Percentiles rank a stretch among this genome's conserved stretches.
Evolutionary conservation across 2,797 vertebrate genomes (phyloP).

Genomic region (Sebastiscus albofasciatus): DNA sequence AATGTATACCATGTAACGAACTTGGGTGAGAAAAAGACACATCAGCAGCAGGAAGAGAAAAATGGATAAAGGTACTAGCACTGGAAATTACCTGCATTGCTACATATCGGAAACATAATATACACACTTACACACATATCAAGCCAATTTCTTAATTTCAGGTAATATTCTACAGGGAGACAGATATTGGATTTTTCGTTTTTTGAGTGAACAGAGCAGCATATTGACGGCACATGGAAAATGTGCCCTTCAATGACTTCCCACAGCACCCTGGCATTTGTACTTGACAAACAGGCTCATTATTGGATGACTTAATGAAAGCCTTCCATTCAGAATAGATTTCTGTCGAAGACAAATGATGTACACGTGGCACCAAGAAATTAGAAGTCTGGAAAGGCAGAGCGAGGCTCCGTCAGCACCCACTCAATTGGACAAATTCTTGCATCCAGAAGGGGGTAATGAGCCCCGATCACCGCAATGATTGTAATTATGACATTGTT

Average conservation of each 20-base stretch:
- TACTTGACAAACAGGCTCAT: conserved; percentile 78
- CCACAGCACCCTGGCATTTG: conserved; percentile 67
- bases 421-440: conserved; percentile 62
- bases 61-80: not conserved
- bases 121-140: not conserved
- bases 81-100: not conserved
- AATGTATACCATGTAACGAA: conserved; percentile 41
- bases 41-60: not conserved
- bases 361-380: conserved; percentile 62
- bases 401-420: conserved; percentile 49
- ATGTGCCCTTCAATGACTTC: conserved; percentile 67
- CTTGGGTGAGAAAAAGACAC: not conserved
- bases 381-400: conserved; percentile 64
- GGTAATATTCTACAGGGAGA: conserved; percentile 19
- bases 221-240: conserved; percentile 58
- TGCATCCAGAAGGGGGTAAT: conserved; percentile 52
- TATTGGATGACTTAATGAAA: conserved; percentile 80
- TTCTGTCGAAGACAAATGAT: conserved; percentile 71
- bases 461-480: conserved; percentile 45
- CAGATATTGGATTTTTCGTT: conserved; percentile 25
- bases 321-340: conserved; percentile 77
- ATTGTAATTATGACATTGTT: conserved; percentile 66
- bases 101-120: not conserved
- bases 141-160: conserved; percentile 24
- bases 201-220: conserved; percentile 26